phyloP scores from a whole-genome alignment of 2,888 invertebrate genomes.

The Scelioninae gen. 2 region DNA sequence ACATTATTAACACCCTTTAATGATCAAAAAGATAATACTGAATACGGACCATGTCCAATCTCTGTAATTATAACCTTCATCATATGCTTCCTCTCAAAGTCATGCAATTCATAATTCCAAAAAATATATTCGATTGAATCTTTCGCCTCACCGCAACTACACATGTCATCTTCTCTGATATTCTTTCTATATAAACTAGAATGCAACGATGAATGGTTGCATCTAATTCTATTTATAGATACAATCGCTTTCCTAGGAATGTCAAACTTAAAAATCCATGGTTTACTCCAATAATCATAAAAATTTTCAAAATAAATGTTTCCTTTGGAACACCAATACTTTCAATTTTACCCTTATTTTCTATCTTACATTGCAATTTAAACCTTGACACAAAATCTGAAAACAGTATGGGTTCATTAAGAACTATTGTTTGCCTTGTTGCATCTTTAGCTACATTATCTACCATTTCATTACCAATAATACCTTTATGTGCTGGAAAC shows the following conservation, averaged over 20 bases:
- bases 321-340: neutral
- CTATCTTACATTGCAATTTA: neutral
- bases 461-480: slow-evolving; percentile 50
- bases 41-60: neutral
- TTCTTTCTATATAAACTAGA: slow-evolving; percentile 13
- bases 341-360: neutral
- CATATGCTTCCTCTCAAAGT: neutral
- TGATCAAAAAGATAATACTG: neutral
- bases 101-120: slow-evolving; percentile 8
- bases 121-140: slow-evolving; percentile 22
- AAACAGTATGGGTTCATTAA: neutral
- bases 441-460: slow-evolving; percentile 34
- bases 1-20: neutral
- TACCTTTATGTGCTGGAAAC: slow-evolving; percentile 56
- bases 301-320: slow-evolving; percentile 6
- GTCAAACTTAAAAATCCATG: slow-evolving; percentile 22
- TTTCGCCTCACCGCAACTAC: neutral
- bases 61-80: neutral
- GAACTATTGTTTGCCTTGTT: neutral
- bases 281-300: neutral
- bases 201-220: slow-evolving; percentile 16
- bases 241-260: slow-evolving; percentile 7
- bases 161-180: slow-evolving; percentile 4
- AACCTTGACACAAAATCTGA: neutral
- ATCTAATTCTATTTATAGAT: slow-evolving; percentile 23